Conservation (phyloP, 2,888 invertebrate species). For the Chamaedrilus cognettii region DNA sequence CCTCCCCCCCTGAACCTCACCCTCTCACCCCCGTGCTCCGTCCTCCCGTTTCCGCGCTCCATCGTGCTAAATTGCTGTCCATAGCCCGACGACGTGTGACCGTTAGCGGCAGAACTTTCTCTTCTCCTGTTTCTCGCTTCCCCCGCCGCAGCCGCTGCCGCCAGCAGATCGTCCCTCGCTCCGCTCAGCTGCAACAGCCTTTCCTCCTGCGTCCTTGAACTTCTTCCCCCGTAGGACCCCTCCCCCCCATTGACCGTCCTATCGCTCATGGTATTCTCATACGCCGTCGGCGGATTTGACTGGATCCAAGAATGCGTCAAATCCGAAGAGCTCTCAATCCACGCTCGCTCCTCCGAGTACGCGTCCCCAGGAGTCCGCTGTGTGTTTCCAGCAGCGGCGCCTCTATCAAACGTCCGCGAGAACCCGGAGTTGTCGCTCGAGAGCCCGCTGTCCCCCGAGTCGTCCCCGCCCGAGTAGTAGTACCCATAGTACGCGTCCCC, state of each 20-base stretch:
- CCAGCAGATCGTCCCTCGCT: no score
- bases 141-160: no score
- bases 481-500: not conserved
- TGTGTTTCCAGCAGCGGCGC: no score
- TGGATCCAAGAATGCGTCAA: not conserved
- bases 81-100: not conserved
- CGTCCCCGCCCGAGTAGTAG: conserved; percentile 16
- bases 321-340: not conserved
- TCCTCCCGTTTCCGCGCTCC: not conserved
- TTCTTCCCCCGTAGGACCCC: not conserved
- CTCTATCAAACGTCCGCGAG: conserved; percentile 11
- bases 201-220: not conserved
- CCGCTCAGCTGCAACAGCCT: no score
- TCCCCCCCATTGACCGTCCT: not conserved
- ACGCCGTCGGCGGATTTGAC: not conserved
- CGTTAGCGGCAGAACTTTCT: not conserved
- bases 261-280: not conserved
- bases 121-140: no score
- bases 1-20: not conserved
- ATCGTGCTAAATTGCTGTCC: not conserved
- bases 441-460: conserved; percentile 27
- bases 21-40: no score
- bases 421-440: conserved; percentile 30
- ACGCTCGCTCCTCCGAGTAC: not conserved
- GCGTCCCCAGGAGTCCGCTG: not conserved